A percentile compares a stretch with the other conserved stretches of the same genome.
These are phyloP conservation scores for Paracanthobrama guichenoti DNA, from an alignment of 2,113 vertebrate genomes.

Conservation along the genomic window DNA sequence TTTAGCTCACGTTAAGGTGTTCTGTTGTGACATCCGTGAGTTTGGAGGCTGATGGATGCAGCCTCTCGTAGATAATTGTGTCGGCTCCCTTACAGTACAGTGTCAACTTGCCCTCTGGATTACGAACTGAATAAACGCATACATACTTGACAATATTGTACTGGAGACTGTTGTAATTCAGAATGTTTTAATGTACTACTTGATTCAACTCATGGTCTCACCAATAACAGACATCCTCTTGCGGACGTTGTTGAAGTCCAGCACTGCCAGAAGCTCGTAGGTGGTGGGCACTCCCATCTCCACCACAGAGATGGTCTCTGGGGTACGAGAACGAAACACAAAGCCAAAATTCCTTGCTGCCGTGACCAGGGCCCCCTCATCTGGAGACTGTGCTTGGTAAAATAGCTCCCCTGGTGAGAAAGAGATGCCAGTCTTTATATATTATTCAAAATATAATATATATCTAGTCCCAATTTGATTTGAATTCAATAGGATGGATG, in stretches of 20 bases:
- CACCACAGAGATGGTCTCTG: conserved; percentile 82
- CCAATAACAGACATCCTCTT: conserved; percentile 98
- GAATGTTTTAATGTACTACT: not conserved
- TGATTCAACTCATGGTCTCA: conserved; percentile 47
- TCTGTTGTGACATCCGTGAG: conserved; percentile 80
- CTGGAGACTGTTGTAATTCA: not conserved
- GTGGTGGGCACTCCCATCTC: conserved; percentile 82
- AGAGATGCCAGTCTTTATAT: too few relatives aligned
- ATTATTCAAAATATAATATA: too few relatives aligned
- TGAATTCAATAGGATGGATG: too few relatives aligned
- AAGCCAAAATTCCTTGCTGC: conserved; percentile 95
- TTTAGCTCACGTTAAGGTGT: conserved; percentile 86
- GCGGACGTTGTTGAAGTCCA: conserved; percentile 92
- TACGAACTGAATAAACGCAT: conserved; percentile 74
- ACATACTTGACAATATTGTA: not conserved
- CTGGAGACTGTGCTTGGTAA: conserved; percentile 97
- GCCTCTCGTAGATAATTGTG: conserved; percentile 86
- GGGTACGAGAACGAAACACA: conserved; percentile 87
- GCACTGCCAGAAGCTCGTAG: conserved; percentile 87
- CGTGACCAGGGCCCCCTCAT: conserved; percentile 93
- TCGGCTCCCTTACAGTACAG: conserved; percentile 96
- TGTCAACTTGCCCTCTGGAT: conserved; percentile 80
- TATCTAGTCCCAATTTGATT: too few relatives aligned
- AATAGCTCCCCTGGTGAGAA: conserved; percentile 77
- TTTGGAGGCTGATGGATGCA: conserved; percentile 78